Evolutionary conservation across 2,797 vertebrate genomes (phyloP).

Genomic region (Rhinatrema bivittatum): DNA sequence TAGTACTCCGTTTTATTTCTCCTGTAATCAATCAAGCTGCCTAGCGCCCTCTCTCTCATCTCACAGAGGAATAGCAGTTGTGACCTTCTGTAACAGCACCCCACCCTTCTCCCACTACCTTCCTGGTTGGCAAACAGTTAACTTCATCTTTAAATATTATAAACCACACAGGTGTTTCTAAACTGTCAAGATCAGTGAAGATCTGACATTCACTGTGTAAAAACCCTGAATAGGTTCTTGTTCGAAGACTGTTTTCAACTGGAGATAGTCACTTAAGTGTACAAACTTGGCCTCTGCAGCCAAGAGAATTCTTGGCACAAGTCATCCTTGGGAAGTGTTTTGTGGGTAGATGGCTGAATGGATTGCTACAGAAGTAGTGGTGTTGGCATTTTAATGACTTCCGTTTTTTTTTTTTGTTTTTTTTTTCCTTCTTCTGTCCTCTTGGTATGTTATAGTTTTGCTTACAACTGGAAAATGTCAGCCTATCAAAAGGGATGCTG

Average conservation of each 20-base stretch:
- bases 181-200: conserved; percentile 4
- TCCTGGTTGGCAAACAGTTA: too few relatives aligned
- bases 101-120: too few relatives aligned
- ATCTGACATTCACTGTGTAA: neutral
- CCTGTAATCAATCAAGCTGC: too few relatives aligned
- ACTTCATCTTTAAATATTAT: too few relatives aligned
- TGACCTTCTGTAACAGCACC: too few relatives aligned
- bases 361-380: conserved; percentile 25
- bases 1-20: too few relatives aligned
- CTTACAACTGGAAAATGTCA: conserved; percentile 20
- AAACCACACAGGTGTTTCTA: neutral
- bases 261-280: conserved; percentile 28
- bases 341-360: conserved; percentile 49
- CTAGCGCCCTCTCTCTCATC: too few relatives aligned
- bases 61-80: too few relatives aligned
- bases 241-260: conserved; percentile 21
- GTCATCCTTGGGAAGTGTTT: conserved; percentile 37
- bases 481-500: conserved; percentile 19
- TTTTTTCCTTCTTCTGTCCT: conserved; percentile 20
- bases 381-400: conserved; percentile 40
- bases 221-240: conserved; percentile 6
- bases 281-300: conserved; percentile 29
- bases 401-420: too few relatives aligned
- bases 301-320: conserved; percentile 42
- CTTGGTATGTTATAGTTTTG: conserved; percentile 9